These are phyloP conservation scores for Galerucella pusilla DNA, from an alignment of 2,888 invertebrate genomes.

Conservation along the genomic window DNA sequence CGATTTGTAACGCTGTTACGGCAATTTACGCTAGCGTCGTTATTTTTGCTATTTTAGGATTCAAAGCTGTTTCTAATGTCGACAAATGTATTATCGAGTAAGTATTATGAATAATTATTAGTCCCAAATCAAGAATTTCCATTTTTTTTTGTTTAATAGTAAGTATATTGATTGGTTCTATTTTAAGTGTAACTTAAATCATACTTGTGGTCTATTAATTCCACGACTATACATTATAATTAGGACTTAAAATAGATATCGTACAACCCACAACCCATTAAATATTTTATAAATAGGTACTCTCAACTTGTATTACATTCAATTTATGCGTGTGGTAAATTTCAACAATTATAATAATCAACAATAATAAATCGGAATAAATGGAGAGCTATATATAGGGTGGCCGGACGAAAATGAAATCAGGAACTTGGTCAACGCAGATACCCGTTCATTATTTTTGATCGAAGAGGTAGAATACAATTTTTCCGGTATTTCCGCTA, in stretches of 20 bases:
- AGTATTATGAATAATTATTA: constrained; percentile 57
- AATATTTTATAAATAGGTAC: constrained; percentile 9
- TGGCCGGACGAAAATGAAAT: too few species aligned
- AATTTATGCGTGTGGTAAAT: background rate
- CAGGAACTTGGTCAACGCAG: too few species aligned
- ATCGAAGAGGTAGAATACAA: too few species aligned
- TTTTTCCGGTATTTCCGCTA: too few species aligned
- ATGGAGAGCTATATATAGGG: background rate
- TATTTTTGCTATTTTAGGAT: constrained; percentile 94
- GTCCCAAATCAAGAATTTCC: background rate
- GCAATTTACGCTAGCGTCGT: constrained; percentile 95
- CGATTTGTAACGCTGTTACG: constrained; percentile 91
- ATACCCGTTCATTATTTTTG: too few species aligned
- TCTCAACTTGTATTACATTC: background rate
- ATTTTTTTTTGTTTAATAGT: too few species aligned
- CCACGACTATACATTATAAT: background rate
- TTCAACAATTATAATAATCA: background rate
- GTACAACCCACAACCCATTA: background rate
- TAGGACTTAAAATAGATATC: background rate
- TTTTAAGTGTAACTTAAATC: background rate
- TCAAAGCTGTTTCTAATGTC: constrained; percentile 93
- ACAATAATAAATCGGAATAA: background rate
- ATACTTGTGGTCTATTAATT: constrained; percentile 8
- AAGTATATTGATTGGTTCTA: too few species aligned
- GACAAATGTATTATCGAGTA: constrained; percentile 83